Percentiles rank a stretch among this genome's conserved stretches.
These are phyloP conservation scores for Picus viridis DNA, from an alignment of 2,797 vertebrate species.

Conservation along the genomic window DNA sequence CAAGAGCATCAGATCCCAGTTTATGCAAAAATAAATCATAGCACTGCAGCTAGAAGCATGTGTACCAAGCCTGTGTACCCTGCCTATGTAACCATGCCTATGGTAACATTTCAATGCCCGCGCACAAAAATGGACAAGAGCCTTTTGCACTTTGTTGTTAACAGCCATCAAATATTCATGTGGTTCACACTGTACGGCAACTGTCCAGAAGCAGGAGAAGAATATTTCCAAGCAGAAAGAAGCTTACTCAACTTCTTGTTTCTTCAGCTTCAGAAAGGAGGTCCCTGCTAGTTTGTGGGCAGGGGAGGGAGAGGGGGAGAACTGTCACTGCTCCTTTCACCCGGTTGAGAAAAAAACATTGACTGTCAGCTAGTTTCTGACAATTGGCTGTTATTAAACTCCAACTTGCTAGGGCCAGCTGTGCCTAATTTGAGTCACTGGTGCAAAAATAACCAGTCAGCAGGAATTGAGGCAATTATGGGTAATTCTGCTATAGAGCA, in stretches of 20 bases:
- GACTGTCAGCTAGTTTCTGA: constrained; percentile 61
- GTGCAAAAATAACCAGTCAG: constrained; percentile 69
- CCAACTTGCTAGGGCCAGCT: constrained; percentile 43
- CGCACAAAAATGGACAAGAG: rapidly evolving
- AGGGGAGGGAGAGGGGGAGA: not conserved
- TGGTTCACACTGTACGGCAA: not conserved
- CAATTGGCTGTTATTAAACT: constrained; percentile 69
- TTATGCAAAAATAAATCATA: not conserved
- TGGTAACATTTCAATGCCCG: too few relatives aligned
- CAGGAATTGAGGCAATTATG: constrained; percentile 69
- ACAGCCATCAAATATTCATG: constrained; percentile 26
- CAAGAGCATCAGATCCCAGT: not conserved
- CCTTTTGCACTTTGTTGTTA: not conserved
- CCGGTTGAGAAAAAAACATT: constrained; percentile 42
- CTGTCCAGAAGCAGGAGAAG: not conserved
- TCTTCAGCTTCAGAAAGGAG: constrained; percentile 14
- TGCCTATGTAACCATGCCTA: too few relatives aligned
- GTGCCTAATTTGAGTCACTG: constrained; percentile 68
- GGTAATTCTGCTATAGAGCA: constrained; percentile 57
- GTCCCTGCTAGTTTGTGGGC: not conserved
- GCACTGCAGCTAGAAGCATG: not conserved
- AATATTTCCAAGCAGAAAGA: not conserved
- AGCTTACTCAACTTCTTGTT: not conserved
- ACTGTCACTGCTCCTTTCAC: constrained; percentile 38
- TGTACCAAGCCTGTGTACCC: too few relatives aligned